These are phyloP conservation scores for Xenus cinereus DNA, from an alignment of 2,113 vertebrate species.

Conservation along the genomic window DNA sequence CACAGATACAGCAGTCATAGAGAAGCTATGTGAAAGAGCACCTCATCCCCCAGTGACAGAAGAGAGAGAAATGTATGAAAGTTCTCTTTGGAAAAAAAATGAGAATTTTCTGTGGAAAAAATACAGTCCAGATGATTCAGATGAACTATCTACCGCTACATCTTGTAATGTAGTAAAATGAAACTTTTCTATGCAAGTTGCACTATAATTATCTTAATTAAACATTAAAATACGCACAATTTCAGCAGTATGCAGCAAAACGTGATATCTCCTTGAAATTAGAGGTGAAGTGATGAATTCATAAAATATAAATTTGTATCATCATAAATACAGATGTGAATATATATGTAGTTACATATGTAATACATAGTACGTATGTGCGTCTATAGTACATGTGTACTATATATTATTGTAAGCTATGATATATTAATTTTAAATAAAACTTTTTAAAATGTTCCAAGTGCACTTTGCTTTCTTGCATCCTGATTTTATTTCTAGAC, in stretches of 20 bases:
- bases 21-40: constrained; percentile 81
- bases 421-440: neutral
- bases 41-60: constrained; percentile 40
- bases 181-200: neutral
- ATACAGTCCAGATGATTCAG: constrained; percentile 1
- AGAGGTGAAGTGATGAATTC: neutral
- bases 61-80: constrained; percentile 36
- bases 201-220: neutral
- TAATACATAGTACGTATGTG: neutral
- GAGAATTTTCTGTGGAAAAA: constrained; percentile 94
- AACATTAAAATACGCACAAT: neutral
- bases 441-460: neutral
- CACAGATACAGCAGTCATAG: constrained; percentile 83
- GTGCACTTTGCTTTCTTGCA: neutral
- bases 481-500: neutral
- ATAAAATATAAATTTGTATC: neutral
- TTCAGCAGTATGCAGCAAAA: neutral
- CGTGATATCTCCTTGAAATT: neutral
- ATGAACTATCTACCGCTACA: neutral
- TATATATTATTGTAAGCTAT: neutral
- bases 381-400: neutral
- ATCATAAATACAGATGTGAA: neutral
- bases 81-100: constrained; percentile 89
- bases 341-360: neutral
- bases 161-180: neutral